A percentile compares a stretch with the other conserved stretches of the same genome.
Conservation (phyloP, 2,888 invertebrate species). For the Cephonodes hylas region DNA sequence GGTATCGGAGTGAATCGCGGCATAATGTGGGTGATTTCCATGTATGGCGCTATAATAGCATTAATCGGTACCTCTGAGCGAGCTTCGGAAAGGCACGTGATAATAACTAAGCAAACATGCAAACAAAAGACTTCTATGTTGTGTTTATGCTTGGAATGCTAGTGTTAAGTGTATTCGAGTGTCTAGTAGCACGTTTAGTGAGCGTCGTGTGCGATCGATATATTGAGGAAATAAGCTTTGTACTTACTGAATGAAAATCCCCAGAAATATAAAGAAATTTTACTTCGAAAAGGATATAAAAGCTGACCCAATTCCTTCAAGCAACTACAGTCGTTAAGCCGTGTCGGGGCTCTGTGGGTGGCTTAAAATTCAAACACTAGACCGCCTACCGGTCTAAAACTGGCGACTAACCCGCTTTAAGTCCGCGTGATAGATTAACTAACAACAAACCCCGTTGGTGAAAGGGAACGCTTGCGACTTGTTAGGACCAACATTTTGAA, state of each 20-base stretch:
- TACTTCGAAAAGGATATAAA: not conserved
- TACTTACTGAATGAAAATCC: not conserved
- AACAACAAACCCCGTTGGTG: not conserved
- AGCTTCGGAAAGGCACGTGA: not conserved
- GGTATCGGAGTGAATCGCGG: slow-evolving; percentile 8
- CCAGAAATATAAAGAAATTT: not conserved
- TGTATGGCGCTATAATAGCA: not conserved
- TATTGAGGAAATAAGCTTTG: not conserved
- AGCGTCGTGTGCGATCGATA: not conserved
- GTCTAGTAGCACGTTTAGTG: not conserved
- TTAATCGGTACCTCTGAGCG: not conserved
- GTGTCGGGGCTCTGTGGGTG: not conserved
- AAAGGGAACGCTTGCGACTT: not conserved
- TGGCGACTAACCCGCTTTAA: not conserved
- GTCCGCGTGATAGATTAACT: not conserved
- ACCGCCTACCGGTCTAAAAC: not conserved
- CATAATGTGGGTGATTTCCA: slow-evolving; percentile 9
- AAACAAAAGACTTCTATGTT: not conserved
- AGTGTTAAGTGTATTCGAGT: not conserved
- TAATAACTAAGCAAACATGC: slow-evolving; percentile 6
- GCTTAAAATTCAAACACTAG: not conserved
- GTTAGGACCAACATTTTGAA: not conserved
- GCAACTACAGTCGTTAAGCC: not conserved
- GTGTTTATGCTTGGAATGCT: not conserved
- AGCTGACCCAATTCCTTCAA: not conserved